Evolutionary conservation across 2,797 vertebrate species (phyloP).

Genomic region (Gallirallus australis): DNA sequence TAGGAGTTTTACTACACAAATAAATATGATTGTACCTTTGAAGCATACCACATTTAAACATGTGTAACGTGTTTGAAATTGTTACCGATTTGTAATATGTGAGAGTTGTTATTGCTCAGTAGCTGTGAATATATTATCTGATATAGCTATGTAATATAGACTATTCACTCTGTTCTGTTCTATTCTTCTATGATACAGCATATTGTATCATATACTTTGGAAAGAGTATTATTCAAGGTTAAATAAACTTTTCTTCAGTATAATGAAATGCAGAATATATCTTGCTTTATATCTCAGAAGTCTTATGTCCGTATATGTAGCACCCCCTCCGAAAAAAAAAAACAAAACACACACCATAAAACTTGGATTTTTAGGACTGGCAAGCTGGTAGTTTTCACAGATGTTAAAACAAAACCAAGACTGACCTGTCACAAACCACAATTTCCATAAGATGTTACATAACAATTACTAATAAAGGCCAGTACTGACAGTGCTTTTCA

Average conservation of each 20-base stretch:
- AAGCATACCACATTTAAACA: neutral
- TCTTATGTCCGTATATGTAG: neutral
- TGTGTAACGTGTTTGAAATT: neutral
- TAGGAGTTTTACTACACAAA: neutral
- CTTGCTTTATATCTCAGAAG: neutral
- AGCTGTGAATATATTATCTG: neutral
- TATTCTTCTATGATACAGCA: too few relatives aligned
- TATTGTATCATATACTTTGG: neutral
- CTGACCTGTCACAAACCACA: neutral
- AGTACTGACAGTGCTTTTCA: neutral
- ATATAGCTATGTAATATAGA: neutral
- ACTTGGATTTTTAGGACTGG: neutral
- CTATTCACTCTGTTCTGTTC: neutral
- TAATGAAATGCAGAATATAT: neutral
- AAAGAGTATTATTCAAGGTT: neutral
- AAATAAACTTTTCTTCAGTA: neutral
- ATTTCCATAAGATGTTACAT: neutral
- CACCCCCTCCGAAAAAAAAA: rapidly evolving
- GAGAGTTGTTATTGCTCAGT: neutral
- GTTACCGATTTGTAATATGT: neutral
- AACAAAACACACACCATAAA: too few relatives aligned
- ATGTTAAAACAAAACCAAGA: neutral
- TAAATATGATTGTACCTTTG: neutral
- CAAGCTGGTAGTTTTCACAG: neutral
- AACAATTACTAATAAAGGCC: neutral